phyloP scores from a whole-genome alignment of 53 echinoderm and acorn worm species.

The Mesocentrotus franciscanus region DNA sequence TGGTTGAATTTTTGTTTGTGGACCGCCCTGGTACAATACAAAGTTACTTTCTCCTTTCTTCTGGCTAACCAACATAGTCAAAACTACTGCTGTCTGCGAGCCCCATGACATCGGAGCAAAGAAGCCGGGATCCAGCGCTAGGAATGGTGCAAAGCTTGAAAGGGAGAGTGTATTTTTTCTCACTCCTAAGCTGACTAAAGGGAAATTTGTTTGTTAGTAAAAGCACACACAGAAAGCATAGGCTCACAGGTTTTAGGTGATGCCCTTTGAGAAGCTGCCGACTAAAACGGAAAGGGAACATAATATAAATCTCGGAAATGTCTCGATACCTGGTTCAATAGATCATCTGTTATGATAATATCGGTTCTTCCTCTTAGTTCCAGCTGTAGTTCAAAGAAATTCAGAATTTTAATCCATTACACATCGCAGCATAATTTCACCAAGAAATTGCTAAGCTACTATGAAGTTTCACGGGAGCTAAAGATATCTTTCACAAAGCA shows the following conservation, averaged over 20 bases:
- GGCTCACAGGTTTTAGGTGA: not conserved
- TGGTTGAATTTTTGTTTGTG: no score
- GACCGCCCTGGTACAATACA: no score
- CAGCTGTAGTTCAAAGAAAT: slow-evolving; percentile 47
- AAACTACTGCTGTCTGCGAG: not conserved
- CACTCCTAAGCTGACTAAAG: not conserved
- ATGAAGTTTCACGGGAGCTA: not conserved
- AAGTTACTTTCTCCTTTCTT: no score
- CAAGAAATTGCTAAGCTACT: not conserved
- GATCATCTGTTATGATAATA: slow-evolving; percentile 55
- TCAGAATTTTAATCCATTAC: not conserved
- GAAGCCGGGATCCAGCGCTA: not conserved
- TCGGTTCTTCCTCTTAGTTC: slow-evolving; percentile 45
- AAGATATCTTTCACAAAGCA: not conserved
- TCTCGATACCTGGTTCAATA: slow-evolving; percentile 18
- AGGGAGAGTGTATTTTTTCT: not conserved
- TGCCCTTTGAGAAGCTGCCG: not conserved
- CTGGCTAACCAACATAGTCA: no score
- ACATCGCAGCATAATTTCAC: not conserved
- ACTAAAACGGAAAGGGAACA: not conserved
- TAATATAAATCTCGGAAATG: not conserved
- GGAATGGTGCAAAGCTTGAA: not conserved
- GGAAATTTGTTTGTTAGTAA: slow-evolving; percentile 1
- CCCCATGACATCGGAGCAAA: not conserved
- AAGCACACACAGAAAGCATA: slow-evolving; percentile 15